Base-by-base conservation (phyloP, 2,888 invertebrate genomes). In the Unio pictorum region DNA sequence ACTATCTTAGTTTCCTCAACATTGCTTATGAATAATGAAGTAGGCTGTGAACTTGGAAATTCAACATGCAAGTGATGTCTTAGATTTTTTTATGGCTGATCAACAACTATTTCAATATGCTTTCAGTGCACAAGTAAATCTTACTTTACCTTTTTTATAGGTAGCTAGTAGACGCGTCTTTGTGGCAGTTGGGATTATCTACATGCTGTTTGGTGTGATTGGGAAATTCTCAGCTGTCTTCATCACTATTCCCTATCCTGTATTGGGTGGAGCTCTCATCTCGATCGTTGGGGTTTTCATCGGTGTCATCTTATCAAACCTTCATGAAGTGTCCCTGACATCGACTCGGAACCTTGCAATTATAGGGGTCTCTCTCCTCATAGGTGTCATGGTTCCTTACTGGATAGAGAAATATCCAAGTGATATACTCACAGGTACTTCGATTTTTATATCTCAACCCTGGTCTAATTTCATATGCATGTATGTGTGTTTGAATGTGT, bases 311-410 rank as follows among this genome's bases (percentile, higher is more conserved):
- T 60, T 82, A 26, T 82, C 81, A 23, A 80, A 81, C 66, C 57
- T 81, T 54, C 75, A 81, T 58, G 77, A 76, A 61, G 93, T 96
- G 58, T 93, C 96, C 84, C 90, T 96, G 73, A 73, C 71, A 30
- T 95, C 95, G 58, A 93, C 95, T 0, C 92, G 96, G 65, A 96
- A 96, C 91, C 91, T 96, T 66, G 96, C 81, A 58, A 82, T 85
- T 45, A 93, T 96, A 83, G 96, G 96, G 26, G 93, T 96, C 84
- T 95, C 96, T 4, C 92, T 96, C 73, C 95, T 96, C 90, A 94
- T 95, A 83, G 96, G 96, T 4, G 89, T 96, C 91, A 92, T 88
- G 81, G 78, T 91, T 5, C 86, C 87, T 1, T 55, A 78, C 55
- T 84, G 81, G 76, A 67, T 84, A 20, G 69, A 73, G 55, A 76